A percentile compares a stretch with the other conserved stretches of the same genome.
Evolutionary conservation across 2,797 vertebrate genomes (phyloP).

Genomic region (Sebastes nivosus): DNA sequence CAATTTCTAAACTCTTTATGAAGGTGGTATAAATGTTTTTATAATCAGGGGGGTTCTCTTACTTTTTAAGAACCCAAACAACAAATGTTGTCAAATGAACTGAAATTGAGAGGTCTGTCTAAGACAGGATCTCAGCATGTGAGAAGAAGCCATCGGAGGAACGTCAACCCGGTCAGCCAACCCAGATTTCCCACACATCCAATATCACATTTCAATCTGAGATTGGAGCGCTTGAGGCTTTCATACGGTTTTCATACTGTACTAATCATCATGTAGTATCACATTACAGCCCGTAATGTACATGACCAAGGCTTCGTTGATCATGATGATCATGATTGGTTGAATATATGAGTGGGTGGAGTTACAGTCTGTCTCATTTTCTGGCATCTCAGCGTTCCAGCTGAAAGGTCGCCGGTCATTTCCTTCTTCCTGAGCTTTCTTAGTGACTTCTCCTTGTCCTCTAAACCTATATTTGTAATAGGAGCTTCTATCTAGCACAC

Average conservation of each 20-base stretch:
- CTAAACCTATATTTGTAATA: slow-evolving; percentile 53
- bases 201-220: slow-evolving; percentile 47
- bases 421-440: slow-evolving; percentile 39
- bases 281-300: slow-evolving; percentile 58
- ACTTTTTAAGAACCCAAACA: background rate
- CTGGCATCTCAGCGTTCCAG: slow-evolving; percentile 49
- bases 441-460: slow-evolving; percentile 36
- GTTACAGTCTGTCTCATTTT: slow-evolving; percentile 47
- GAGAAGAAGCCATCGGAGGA: background rate
- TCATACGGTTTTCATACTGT: slow-evolving; percentile 29
- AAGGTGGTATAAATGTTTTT: background rate
- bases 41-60: background rate
- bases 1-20: background rate
- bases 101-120: no score
- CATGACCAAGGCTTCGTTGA: slow-evolving; percentile 22
- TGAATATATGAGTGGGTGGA: slow-evolving; percentile 13
- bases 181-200: slow-evolving; percentile 40
- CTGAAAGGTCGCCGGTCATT: slow-evolving; percentile 54
- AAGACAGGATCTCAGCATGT: background rate
- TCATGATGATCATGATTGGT: slow-evolving; percentile 10
- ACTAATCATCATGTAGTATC: slow-evolving; percentile 41
- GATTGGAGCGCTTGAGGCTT: slow-evolving; percentile 5
- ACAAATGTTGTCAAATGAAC: background rate
- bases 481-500: slow-evolving; percentile 29
- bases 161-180: background rate